Conservation (phyloP, 23 tunicate species). For the Phallusia fumigata region DNA sequence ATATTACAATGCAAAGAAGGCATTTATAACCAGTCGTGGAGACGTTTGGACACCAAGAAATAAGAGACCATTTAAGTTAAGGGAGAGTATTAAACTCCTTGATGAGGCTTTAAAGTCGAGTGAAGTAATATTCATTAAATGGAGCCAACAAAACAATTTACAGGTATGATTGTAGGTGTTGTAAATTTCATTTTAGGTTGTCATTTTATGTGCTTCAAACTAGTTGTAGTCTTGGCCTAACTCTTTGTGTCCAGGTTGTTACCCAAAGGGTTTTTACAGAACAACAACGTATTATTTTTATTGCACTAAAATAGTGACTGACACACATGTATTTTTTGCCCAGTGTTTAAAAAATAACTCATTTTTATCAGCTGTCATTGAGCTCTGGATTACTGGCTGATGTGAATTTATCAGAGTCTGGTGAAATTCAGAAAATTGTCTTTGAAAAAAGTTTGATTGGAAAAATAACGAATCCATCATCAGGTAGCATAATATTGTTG, state of each 20-base stretch:
- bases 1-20: conserved; percentile 49
- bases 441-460: conserved; percentile 64
- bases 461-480: conserved; percentile 35
- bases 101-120: conserved; percentile 49
- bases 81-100: conserved; percentile 49
- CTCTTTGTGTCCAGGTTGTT: too few species aligned
- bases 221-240: too few species aligned
- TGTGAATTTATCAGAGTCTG: conserved; percentile 11
- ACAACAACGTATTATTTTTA: too few species aligned
- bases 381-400: conserved; percentile 55
- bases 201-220: too few species aligned
- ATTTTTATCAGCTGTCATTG: conserved; percentile 31
- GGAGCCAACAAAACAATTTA: conserved; percentile 15
- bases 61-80: conserved; percentile 61
- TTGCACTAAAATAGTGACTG: too few species aligned
- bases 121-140: conserved; percentile 30
- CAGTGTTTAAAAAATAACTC: neutral
- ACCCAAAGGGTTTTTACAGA: too few species aligned
- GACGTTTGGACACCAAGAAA: conserved; percentile 68
- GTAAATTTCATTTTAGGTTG: too few species aligned
- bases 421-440: conserved; percentile 50
- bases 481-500: conserved; percentile 29
- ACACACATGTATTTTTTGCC: too few species aligned
- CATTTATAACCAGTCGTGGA: conserved; percentile 60
- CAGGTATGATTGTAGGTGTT: too few species aligned